Percentiles rank a stretch among this genome's conserved stretches.
These are phyloP conservation scores for Limnodromus scolopaceus DNA, from an alignment of 2,797 vertebrate genomes.

Conservation along the genomic window DNA sequence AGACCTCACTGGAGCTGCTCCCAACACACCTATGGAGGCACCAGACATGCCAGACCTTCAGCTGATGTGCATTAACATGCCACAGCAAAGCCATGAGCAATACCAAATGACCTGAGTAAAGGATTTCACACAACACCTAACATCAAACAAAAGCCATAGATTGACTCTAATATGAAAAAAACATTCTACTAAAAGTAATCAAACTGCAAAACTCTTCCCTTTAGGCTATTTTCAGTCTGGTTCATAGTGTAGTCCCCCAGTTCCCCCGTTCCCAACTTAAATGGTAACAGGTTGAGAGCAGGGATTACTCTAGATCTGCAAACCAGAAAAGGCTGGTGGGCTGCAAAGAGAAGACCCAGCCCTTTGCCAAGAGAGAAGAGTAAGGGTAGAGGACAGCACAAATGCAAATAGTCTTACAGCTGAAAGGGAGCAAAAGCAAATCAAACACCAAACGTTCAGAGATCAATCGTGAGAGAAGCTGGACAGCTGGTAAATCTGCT, in stretches of 20 bases:
- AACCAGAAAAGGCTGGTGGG: rapidly evolving
- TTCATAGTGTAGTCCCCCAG: neutral
- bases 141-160: neutral
- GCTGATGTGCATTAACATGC: neutral
- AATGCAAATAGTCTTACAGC: neutral
- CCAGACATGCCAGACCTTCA: neutral
- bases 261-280: neutral
- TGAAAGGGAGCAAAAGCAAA: neutral
- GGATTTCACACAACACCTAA: neutral
- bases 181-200: neutral
- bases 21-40: rapidly evolving
- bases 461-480: neutral
- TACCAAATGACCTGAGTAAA: neutral
- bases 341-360: neutral
- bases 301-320: neutral
- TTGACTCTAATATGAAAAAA: neutral
- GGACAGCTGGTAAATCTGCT: neutral
- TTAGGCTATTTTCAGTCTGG: neutral
- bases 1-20: neutral
- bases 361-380: neutral
- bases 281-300: neutral
- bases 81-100: neutral
- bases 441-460: neutral
- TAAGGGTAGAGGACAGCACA: neutral
- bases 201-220: neutral